Base-by-base conservation (phyloP, 2,888 invertebrate species). In the Agonopterix arenella region DNA sequence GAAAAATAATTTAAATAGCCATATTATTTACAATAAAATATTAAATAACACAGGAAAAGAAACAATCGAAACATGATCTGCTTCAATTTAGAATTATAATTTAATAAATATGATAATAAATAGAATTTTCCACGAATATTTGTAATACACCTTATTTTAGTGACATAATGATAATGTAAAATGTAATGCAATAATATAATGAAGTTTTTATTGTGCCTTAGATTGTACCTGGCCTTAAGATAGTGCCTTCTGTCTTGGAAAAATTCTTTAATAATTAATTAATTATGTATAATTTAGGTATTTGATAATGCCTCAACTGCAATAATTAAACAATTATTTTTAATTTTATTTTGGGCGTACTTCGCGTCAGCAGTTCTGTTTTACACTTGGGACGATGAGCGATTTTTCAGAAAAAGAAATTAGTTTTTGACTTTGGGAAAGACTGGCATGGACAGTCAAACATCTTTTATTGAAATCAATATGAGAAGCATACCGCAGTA, bases 1-100 rank as follows among this genome's bases (percentile, higher is more conserved):
- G 52, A 58, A 58, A 49, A 63, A 72, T 36, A 18, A 60, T 64
- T 70, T 65, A 64, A 62, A 71, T 77, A 80, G 81, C 81, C 81
- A 82, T 81, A 82, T 76, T 78, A 77, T 73, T 70, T 67, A 73
- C 66, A 60, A 61, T 64, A 69, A 61, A 61, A 18, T 18, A 18
- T 18, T 18, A 60, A 59, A 53, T 51, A 50, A 55, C 51, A 50
- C 51, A 53, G 44, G 45, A 37, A 45, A 49, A 46, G 49, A 38
- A 13, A 45, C 13, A 44, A 54, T 49, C 52, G 40, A 53, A 54
- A 46, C 49, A 54, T 50, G 60, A 61, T 62, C 60, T 61, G 60
- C 57, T 43, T 16, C 42, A 43, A 43, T 43, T 47, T 47, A 36
- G 41, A 47, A 36, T 47, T 11, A 47, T 41, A 18, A n/a, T 28